A percentile compares a stretch with the other conserved stretches of the same genome.
These are phyloP conservation scores for Stomatorhinus walkeri DNA, from an alignment of 2,797 vertebrate species.

Conservation along the genomic window DNA sequence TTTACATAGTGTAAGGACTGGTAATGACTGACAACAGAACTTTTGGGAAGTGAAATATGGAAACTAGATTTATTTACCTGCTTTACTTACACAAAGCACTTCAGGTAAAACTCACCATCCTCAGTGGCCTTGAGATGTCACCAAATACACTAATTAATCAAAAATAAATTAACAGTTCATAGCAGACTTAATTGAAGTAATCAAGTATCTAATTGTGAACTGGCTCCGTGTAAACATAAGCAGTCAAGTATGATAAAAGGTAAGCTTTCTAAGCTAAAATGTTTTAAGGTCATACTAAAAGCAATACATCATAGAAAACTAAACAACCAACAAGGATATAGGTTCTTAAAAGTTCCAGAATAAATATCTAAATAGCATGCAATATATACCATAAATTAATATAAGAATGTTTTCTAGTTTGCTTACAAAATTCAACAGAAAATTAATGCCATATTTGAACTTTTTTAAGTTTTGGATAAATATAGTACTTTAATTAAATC, in stretches of 20 bases:
- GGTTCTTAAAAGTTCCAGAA: background rate
- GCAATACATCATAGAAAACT: background rate
- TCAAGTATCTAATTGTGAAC: slow-evolving; percentile 1
- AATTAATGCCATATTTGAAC: background rate
- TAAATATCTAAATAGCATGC: background rate
- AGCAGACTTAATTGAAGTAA: slow-evolving; percentile 9
- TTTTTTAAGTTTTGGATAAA: background rate
- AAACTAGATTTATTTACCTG: background rate
- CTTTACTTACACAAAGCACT: background rate
- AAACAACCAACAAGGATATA: background rate
- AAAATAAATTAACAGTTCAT: slow-evolving; percentile 5
- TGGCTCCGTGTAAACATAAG: background rate
- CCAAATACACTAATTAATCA: slow-evolving; percentile 13
- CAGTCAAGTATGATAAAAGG: background rate
- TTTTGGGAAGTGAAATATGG: background rate
- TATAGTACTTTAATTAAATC: background rate
- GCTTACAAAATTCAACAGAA: background rate
- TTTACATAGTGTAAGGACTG: background rate
- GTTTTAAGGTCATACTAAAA: background rate
- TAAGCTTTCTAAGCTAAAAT: background rate
- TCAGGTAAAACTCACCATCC: background rate
- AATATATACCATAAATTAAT: background rate
- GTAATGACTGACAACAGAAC: background rate
- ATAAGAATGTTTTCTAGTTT: background rate
- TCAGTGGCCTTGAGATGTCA: background rate